Base-by-base conservation (phyloP, 2,797 vertebrate genomes). In the Peromyscus melanophrys region DNA sequence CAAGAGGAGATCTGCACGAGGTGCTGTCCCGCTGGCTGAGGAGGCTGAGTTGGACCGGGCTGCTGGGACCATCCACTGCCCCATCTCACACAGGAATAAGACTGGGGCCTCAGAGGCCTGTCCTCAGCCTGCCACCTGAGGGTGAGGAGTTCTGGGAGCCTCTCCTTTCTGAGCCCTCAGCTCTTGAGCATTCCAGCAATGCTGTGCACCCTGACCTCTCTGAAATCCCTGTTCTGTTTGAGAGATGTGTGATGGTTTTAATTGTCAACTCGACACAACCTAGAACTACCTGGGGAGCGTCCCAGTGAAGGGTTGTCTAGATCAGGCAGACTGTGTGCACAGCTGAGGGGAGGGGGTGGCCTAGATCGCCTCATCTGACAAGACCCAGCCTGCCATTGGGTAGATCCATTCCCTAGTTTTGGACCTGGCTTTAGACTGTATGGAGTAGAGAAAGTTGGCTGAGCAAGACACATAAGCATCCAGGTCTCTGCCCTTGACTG, bases 21-120 rank as follows among this genome's bases (percentile, higher is more conserved):
- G 4, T n/a, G 2, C 14, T 29, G 19, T 63, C 11, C 52, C 9
- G 10, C 29, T 57, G 12, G 17, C 2, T 0, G 0, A 31, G 49
- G 71, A 13, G 88, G 76, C 37, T n/a, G 7, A 80, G 31, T 63
- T 52, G 27, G 59, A 7, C 6, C 0, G 29, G 57, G 43, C 23
- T 34, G 31, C 61, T 17, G 6, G 27, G 59, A 21, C 43, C 57
- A 59, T 5, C 34, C 10, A 2, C 46, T 37, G 49, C 3, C 43
- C 52, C 1, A 3, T 40, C 16, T 10, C 43, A 55, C 19, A 34
- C 37, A 23, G 29, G 16, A 43, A 52, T 17, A 55, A 52, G 43
- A 76, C n/a, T 29, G 59, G 94, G 65, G 65, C 61, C 52, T 43
- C 27, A 27, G 40, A 61, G 78, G 65, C 23, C 43, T 46, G 25